These are phyloP conservation scores for Catagonus wagneri DNA, from an alignment of 2,113 vertebrate species.

Conservation along the genomic window DNA sequence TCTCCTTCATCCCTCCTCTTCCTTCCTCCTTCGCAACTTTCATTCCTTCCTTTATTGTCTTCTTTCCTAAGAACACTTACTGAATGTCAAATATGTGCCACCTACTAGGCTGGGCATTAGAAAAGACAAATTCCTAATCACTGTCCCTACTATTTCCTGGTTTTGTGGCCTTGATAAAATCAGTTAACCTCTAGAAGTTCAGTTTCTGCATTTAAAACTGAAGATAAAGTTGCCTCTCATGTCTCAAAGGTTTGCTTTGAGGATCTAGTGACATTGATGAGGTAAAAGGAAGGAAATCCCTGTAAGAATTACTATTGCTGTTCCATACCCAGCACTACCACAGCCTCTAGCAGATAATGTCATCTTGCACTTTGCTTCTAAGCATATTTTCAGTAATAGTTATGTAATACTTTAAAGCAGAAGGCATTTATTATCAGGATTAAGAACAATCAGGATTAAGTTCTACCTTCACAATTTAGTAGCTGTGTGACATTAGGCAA, in stretches of 20 bases:
- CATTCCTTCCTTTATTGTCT: neutral
- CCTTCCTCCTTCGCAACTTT: neutral
- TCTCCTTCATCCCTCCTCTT: neutral
- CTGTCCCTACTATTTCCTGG: neutral
- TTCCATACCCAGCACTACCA: too few species aligned
- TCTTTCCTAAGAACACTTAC: neutral
- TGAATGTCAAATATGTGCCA: neutral
- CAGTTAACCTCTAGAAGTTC: neutral
- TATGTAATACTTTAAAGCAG: neutral
- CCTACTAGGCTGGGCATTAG: neutral
- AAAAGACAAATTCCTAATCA: neutral
- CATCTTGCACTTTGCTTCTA: neutral
- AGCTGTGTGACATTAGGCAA: neutral
- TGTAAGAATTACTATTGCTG: neutral
- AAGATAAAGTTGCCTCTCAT: neutral
- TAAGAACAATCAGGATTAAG: neutral
- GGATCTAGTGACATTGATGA: neutral
- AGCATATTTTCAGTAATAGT: neutral
- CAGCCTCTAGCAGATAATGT: neutral
- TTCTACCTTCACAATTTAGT: neutral
- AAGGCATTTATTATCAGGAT: neutral
- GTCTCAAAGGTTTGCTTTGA: slow-evolving; percentile 20
- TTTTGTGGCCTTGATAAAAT: neutral
- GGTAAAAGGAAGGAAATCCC: neutral
- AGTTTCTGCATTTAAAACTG: slow-evolving; percentile 44